Base-by-base conservation (phyloP, 2,113 vertebrate genomes). In the Carassius gibelio region DNA sequence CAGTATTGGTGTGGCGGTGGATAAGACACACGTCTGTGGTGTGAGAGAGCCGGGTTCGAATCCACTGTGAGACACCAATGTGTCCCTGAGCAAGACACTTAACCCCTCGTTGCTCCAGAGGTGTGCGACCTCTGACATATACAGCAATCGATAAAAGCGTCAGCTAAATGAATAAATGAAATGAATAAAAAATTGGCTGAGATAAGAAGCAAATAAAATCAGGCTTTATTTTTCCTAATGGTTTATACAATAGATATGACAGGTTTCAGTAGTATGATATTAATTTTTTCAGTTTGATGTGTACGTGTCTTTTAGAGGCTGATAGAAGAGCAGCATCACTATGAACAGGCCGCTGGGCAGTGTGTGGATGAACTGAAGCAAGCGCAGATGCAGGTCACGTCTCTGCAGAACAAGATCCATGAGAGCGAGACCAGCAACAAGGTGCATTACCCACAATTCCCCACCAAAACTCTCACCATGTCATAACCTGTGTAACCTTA, bases 361-460 rank as follows among this genome's bases (percentile, higher is more conserved):
- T 94, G 94, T 19, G 87, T 93, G 62, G 91, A 92, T 0, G 88
- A 94, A 88, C 93, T 95, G 81, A 86, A 91, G 85, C 92, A 95
- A 86, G 94, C 94, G 69, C 96, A 97, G 91, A 94, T 96, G 30
- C 96, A 97, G 91, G 93, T 94, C 52, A 93, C 95, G n/a, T 92
- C 93, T 30, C 91, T 96, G 86, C 94, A 95, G 85, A 94, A 93
- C 69, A 96, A 96, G 94, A 91, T 97, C 89, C 95, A 96, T 23
- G 93, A 96, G 48, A 94, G 92, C 0, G 96, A 97, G 87, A 91
- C 94, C 91, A 94, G 94, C 90, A 98, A 97, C 87, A 95, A 96
- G 96, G 98, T 99, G 87, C 52, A 61, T 34, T 11, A 57, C 23
- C 34, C 38, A 75, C 71, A 23, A 48, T 3, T 17, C 30, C 4